Evolutionary conservation across 1,140 invertebrate species (phyloP), one percentile per base, ranked within the genome.

Genomic region (Hestina assimilis): DNA sequence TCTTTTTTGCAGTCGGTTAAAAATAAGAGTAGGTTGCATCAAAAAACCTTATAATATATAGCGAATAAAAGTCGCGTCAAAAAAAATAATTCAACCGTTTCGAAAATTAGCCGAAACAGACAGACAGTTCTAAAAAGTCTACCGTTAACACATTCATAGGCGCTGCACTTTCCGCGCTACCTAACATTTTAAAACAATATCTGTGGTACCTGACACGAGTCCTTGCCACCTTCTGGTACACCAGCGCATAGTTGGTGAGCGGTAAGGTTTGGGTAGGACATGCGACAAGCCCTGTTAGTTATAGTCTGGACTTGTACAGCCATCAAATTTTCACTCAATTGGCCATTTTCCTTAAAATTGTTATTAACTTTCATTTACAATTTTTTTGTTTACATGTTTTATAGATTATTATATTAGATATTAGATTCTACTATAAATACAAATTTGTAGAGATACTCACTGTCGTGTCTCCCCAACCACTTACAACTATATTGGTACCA

Each of bases 191-290:
- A 33, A 11, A 33, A 17, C 7, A 2, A 35, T 15, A 17, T 17
- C 7, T 6, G 15, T 11, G 11, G 21, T 14, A 50, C 47, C 47
- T 50, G 47, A 19, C 47, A 50, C 24, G 47, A 50, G 23, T 50
- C 47, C 33, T 50, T 50, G 5, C 47, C 47, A 33, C 87, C 88
- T 57, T 83, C 79, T 9, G 75, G 68, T 1, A 72, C 61, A n/a
- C 84, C 83, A n/a, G 90, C 91, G 43, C 91, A 92, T 17, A 91
- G 75, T 90, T 91, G 91, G 26, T 87, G 88, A 0, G 55, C 88
- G 14, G 46, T 70, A 12, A 65, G 46, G n/a, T 28, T 63, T 4
- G 19, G 14, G 40, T 74, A 75, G 0, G 62, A 52, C 19, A 64
- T 52, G 9, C 59, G 60, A 42, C 82, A 85, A 0, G 69, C 61